phyloP scores from a whole-genome alignment of 2,797 vertebrate species.

The Acestrorhynchus altus region DNA sequence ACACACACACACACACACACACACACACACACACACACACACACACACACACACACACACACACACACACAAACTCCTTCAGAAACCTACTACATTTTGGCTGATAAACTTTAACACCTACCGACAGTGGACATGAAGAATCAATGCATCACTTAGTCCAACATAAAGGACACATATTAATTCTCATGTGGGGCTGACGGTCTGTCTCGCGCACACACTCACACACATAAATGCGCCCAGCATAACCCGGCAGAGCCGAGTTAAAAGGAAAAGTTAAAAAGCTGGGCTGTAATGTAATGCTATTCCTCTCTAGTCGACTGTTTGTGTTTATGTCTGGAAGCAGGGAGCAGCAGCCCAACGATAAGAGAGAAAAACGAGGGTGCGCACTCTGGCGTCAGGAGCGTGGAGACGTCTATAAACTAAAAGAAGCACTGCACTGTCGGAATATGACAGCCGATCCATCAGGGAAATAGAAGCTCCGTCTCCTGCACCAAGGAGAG shows the following conservation, averaged over 20 bases:
- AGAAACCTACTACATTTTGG: slow-evolving; percentile 39
- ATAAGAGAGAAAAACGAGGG: slow-evolving; percentile 73
- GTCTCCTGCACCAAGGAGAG: slow-evolving; percentile 82
- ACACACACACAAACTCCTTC: slow-evolving; percentile 49
- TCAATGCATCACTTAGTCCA: slow-evolving; percentile 28
- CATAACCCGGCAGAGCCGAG: neutral
- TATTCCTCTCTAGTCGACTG: slow-evolving; percentile 59
- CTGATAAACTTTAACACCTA: slow-evolving; percentile 50
- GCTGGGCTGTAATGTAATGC: slow-evolving; percentile 51
- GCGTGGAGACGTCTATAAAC: slow-evolving; percentile 80
- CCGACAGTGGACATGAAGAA: slow-evolving; percentile 38
- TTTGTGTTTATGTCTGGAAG: slow-evolving; percentile 67
- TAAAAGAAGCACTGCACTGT: slow-evolving; percentile 79
- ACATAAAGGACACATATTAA: slow-evolving; percentile 24
- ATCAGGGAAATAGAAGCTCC: slow-evolving; percentile 87
- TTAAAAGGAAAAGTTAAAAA: slow-evolving; percentile 45
- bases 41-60: slow-evolving; percentile 46
- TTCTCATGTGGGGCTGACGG: neutral
- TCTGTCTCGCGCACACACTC: neutral
- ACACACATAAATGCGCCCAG: slow-evolving; percentile 5
- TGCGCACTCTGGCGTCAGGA: slow-evolving; percentile 65
- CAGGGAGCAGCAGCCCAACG: slow-evolving; percentile 56
- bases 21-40: no score
- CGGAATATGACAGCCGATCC: slow-evolving; percentile 83
- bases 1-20: slow-evolving; percentile 54